Base-by-base conservation (phyloP, 2,888 invertebrate genomes). In the Hemicrepidius hirtus region DNA sequence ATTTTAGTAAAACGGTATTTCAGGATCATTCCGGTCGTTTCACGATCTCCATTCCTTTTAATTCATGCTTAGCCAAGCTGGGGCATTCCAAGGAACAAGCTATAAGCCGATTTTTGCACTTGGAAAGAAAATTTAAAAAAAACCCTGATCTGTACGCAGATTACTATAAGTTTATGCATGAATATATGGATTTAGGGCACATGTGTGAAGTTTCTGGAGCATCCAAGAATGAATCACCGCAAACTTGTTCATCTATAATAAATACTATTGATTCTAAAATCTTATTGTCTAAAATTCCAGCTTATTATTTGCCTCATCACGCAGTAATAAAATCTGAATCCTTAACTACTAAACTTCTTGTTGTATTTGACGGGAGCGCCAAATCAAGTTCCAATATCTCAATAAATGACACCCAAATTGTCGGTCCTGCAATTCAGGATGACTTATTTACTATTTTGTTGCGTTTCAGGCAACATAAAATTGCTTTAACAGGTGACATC, bases 401-500 rank as follows among this genome's bases (percentile, higher is more conserved):
- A 0, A 60, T 79, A 10, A 78, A 79, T 55, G 73, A 78, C 37
- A 18, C 57, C n/a, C 50, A 73, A 18, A 3, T 71, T 35, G 64
- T 66, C 16, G 71, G 71, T 3, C 71, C 72, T n/a, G 59, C 53
- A n/a, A 59, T 73, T 3, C 73, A 76, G 57, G 44, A 68, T 3
- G 75, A 79, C 44, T 46, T 81, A 0, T 66, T 78, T 37, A 53
- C 72, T 0, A 65, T 80, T 0, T 16, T 82, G 6, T 0, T 80
- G 6, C 72, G 79, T 10, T 80, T 81, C 62, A 57, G 81, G 7
- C 62, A 59, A 5, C 74, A 79, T 46, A 21, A 24, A 4, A 64
- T 79, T 18, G 80, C 77, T 0, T 32, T 82, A 6, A 75, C 73
- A 7, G 77, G 75, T 0, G 81, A 81, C 46, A 71, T 81, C 12